Evolutionary conservation across 2,888 invertebrate genomes (phyloP), one percentile per base, ranked within the genome.

Genomic region (Synergus umbraculus): DNA sequence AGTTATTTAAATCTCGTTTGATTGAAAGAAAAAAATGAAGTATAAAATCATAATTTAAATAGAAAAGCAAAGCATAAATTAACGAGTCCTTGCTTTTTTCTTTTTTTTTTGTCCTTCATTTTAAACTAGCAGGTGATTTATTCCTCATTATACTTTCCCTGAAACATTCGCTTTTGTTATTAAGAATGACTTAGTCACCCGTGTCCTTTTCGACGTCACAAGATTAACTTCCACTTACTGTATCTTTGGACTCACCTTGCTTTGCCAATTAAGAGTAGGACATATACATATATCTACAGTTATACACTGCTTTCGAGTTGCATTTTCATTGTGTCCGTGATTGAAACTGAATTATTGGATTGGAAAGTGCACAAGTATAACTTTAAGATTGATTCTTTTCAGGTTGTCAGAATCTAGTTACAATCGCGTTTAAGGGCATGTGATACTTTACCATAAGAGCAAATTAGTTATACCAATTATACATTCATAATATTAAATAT

Each of bases 181-280:
- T n/a, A 37, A 73, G 37, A 73, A 73, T 29, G 3, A 3, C 37
- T 73, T 73, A 54, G 54, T 54, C 29, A 73, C 8, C 46, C 29
- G 15, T 69, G 15, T 29, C 22, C 29, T 29, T 49, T 29, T 69
- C 49, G 37, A 73, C 54, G 54, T 54, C 37, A 73, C n/a, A 73
- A 73, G 73, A 73, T 54, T 69, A 73, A 73, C 73, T 73, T 73
- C 37, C 54, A 73, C 37, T 73, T 73, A 73, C 54, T 54, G 54
- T 54, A 54, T 54, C 73, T 73, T 54, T n/a, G 37, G 54, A 73
- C n/a, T 54, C 73, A 73, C 73, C 73, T 73, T 73, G 54, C 12
- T 15, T 37, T 73, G 29, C 54, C 73, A 73, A 73, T 73, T 73
- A 73, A 54, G 54, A 54, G 13, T n/a, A 41, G 22, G 54, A 49